These are phyloP conservation scores for Oreochromis tanganicae DNA, from an alignment of 2,113 vertebrate species.

Conservation along the genomic window DNA sequence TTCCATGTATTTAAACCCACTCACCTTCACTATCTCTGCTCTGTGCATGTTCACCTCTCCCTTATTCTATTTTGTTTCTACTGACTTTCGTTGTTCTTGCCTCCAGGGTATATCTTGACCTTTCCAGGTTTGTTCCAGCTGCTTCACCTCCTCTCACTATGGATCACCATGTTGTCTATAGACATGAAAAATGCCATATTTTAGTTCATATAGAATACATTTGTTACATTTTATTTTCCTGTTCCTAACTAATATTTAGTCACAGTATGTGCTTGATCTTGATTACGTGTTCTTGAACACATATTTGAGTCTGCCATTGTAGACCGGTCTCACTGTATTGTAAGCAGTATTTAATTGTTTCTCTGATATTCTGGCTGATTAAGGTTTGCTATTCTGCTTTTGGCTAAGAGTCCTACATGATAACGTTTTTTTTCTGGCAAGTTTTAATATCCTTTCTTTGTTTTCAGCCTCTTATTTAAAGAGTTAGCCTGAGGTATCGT, in stretches of 20 bases:
- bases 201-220: background rate
- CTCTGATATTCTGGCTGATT: background rate
- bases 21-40: background rate
- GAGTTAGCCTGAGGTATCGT: slow-evolving; percentile 14
- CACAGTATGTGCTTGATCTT: background rate
- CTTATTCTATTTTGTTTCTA: background rate
- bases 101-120: background rate
- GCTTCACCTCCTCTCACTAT: background rate
- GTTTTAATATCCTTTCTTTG: slow-evolving; percentile 14
- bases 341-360: background rate
- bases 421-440: background rate
- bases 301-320: background rate
- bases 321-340: background rate
- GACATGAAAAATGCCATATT: background rate
- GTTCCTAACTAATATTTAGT: background rate
- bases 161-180: background rate
- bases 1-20: background rate
- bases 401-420: background rate
- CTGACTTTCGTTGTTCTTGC: background rate
- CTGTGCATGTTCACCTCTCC: background rate
- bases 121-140: background rate
- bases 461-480: background rate
- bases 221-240: background rate
- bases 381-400: background rate
- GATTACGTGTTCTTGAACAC: background rate